Evolutionary conservation across 2,888 invertebrate genomes (phyloP), one percentile per base, ranked within the genome.

Genomic region (Calameuta filiformis): DNA sequence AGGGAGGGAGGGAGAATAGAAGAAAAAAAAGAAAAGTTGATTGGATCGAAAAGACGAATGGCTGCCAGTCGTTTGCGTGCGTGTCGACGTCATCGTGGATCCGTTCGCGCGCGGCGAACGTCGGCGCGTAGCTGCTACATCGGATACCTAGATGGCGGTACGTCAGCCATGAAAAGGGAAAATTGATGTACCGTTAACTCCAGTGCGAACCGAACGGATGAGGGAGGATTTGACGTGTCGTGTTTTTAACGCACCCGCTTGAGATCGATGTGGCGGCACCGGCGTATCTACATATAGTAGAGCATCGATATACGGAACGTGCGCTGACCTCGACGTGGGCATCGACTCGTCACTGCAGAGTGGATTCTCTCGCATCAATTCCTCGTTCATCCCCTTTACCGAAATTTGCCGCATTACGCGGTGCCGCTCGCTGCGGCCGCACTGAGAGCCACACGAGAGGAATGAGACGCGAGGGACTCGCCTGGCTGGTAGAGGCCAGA

Each of bases 251-350:
- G 35, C 76, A 76, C 76, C 78, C 35, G 37, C n/a, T 68, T 31
- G 73, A 79, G 76, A 79, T 79, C 76, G 79, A 79, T 76, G 79
- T 37, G 73, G 37, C 35, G 33, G 69, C 75, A 77, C 77, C 77
- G 71, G 40, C 1, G 6, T 40, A 40, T 15, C 4, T 11, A 35
- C 35, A 33, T 35, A 35, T 35, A 35, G 35, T 12, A 3, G 3
- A 0, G 6, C 0, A 40, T 15, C 4, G 2, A 15, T 40, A 40
- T 15, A 15, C 15, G 6, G 15, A 12, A 40, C 15, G 40, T 15
- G 40, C 15, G 40, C 40, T 40, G 40, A 12, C 37, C 37, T 15
- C 37, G 37, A 37, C 37, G 37, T 15, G 12, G 4, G 15, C 40
- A 15, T 40, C 40, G 40, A 40, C 40, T 40, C 40, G 40, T 40